phyloP scores from a whole-genome alignment of 2,888 invertebrate species.

The Argyresthia goedartella region DNA sequence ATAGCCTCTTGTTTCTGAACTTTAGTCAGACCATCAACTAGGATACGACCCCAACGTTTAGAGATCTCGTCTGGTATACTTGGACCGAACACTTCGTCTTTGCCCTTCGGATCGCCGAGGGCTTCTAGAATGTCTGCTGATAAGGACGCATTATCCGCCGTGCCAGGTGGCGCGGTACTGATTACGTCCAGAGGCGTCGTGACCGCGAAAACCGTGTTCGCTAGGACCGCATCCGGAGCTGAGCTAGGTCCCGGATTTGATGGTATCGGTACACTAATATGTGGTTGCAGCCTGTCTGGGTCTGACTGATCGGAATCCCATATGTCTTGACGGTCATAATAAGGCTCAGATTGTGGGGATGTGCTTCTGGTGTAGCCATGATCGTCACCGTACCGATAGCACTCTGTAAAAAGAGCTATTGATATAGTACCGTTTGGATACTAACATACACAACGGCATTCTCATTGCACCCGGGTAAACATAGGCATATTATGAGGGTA shows the following conservation, averaged over 20 bases:
- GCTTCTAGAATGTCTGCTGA: slow-evolving; percentile 6
- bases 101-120: slow-evolving; percentile 7
- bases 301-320: neutral
- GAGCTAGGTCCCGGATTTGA: neutral
- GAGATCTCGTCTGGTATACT: slow-evolving; percentile 9
- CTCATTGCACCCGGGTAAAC: neutral
- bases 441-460: neutral
- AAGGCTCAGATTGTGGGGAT: neutral
- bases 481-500: neutral
- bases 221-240: neutral
- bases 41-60: slow-evolving; percentile 10
- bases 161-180: neutral
- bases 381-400: too few species aligned
- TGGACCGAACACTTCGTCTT: slow-evolving; percentile 9
- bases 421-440: neutral
- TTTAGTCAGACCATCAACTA: slow-evolving; percentile 2
- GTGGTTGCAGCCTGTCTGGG: neutral
- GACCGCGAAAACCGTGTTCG: neutral
- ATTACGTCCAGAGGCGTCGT: neutral
- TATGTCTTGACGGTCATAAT: neutral
- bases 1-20: neutral
- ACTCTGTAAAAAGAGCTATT: neutral
- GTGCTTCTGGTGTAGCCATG: too few species aligned
- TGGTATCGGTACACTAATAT: neutral
- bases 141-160: neutral